Evolutionary conservation across 2,113 vertebrate genomes (phyloP).

Genomic region (Dryoscopus gambensis): DNA sequence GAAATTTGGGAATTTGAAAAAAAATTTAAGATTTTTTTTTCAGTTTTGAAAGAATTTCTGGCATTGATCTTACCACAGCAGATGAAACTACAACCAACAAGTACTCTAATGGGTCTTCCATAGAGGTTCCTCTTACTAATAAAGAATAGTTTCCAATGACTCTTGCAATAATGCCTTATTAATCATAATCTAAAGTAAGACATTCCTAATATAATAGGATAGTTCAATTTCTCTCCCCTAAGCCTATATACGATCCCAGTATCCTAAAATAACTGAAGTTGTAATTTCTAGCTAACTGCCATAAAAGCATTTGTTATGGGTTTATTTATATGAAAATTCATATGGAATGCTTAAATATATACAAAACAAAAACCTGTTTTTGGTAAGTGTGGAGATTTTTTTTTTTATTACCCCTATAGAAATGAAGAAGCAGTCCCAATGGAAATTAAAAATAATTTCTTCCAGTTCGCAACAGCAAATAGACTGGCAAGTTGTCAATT

Average conservation of each 20-base stretch:
- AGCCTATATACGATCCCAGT: neutral
- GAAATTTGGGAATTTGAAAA: neutral
- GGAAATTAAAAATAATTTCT: neutral
- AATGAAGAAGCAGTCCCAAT: neutral
- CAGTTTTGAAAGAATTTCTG: neutral
- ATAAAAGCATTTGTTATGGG: neutral
- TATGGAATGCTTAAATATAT: neutral
- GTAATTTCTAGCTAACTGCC: neutral
- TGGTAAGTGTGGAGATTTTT: neutral
- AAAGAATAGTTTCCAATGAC: neutral
- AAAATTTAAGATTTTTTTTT: neutral
- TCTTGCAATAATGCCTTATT: neutral
- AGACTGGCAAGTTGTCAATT: neutral
- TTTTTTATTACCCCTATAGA: neutral
- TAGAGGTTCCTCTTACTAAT: neutral
- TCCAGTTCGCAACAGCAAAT: neutral
- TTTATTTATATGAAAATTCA: neutral
- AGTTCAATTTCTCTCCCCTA: neutral
- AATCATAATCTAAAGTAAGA: neutral
- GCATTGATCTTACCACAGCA: neutral
- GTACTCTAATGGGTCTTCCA: neutral
- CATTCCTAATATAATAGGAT: neutral
- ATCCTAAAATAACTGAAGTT: neutral
- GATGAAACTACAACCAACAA: neutral
- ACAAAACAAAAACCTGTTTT: neutral